These are phyloP conservation scores for Rhinoptilus africanus DNA, from an alignment of 2,113 vertebrate genomes.

Conservation along the genomic window DNA sequence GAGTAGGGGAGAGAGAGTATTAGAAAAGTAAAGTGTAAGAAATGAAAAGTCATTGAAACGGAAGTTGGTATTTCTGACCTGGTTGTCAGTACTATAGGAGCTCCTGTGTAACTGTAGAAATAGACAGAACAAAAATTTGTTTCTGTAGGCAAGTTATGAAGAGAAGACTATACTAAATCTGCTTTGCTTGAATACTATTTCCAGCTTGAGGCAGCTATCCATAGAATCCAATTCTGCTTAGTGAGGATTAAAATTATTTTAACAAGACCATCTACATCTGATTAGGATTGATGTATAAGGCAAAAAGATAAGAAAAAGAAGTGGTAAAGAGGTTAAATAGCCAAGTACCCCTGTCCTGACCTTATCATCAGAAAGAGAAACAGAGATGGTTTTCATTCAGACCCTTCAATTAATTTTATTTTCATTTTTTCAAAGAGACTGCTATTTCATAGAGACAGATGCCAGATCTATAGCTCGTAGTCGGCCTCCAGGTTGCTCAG, in stretches of 20 bases:
- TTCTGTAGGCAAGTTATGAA: background rate
- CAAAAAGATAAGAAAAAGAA: background rate
- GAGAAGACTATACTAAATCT: background rate
- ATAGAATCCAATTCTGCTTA: background rate
- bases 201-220: background rate
- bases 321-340: background rate
- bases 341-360: background rate
- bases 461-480: background rate
- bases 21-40: background rate
- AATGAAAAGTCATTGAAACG: background rate
- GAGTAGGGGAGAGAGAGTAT: no score
- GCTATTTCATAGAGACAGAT: background rate
- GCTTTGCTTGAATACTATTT: background rate
- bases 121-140: background rate
- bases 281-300: background rate
- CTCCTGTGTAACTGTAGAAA: background rate
- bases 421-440: background rate
- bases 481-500: background rate
- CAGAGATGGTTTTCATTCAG: background rate
- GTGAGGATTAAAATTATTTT: constrained; percentile 15
- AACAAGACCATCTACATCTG: background rate
- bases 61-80: background rate
- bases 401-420: background rate
- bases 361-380: background rate
- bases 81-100: background rate